phyloP scores from a whole-genome alignment of 2,888 invertebrate genomes.

The Matsumyia berberina region DNA sequence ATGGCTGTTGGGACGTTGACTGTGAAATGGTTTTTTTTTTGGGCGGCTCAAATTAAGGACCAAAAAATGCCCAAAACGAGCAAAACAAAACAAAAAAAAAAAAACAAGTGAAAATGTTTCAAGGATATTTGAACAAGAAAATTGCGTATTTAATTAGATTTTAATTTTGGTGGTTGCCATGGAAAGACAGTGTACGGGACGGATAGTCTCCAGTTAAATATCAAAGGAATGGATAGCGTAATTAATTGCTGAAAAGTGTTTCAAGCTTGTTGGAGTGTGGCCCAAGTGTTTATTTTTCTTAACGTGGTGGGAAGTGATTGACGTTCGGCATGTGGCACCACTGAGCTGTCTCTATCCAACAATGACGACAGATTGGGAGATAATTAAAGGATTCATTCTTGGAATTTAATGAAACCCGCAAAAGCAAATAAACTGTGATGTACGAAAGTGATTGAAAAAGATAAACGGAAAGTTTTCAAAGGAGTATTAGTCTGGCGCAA shows the following conservation, averaged over 20 bases:
- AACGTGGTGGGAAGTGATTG: slow-evolving; percentile 29
- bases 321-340: slow-evolving; percentile 36
- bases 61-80: neutral
- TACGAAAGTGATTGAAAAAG: no score
- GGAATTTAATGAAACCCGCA: neutral
- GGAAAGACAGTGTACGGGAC: neutral
- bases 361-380: slow-evolving; percentile 21
- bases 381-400: neutral
- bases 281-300: slow-evolving; percentile 42
- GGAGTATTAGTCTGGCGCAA: no score
- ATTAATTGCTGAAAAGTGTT: slow-evolving; percentile 66
- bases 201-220: slow-evolving; percentile 47
- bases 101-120: slow-evolving; percentile 20
- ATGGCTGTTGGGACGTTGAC: slow-evolving; percentile 6
- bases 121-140: slow-evolving; percentile 57
- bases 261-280: slow-evolving; percentile 37
- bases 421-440: neutral
- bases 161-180: slow-evolving; percentile 42
- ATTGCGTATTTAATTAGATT: slow-evolving; percentile 66
- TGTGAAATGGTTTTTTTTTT: slow-evolving; percentile 14
- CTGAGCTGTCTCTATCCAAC: slow-evolving; percentile 10
- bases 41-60: slow-evolving; percentile 4
- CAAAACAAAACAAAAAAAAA: neutral
- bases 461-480: no score
- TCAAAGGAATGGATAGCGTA: slow-evolving; percentile 62